These are phyloP conservation scores for Apocrypta bakeri DNA, from an alignment of 1,140 invertebrate species.

Conservation along the genomic window DNA sequence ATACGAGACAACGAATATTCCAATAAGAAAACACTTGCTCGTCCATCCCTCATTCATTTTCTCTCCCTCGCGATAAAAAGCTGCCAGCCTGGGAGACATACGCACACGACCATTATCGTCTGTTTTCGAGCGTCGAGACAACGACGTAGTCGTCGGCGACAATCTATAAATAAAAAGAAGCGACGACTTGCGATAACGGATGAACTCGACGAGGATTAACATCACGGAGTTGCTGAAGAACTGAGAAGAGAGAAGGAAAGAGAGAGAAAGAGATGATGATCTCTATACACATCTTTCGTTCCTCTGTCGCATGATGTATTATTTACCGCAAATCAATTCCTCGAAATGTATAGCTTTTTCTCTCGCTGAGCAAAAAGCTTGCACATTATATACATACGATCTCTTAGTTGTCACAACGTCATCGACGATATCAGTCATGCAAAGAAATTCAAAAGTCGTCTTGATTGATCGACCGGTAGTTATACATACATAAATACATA, in stretches of 20 bases:
- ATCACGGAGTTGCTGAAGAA: background rate
- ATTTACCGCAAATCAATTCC: background rate
- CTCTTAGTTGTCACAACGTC: constrained; percentile 35
- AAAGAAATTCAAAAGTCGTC: constrained; percentile 34
- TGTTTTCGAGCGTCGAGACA: constrained; percentile 17
- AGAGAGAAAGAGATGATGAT: background rate
- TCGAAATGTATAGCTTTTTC: background rate
- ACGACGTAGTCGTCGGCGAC: background rate
- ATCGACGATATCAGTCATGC: constrained; percentile 44
- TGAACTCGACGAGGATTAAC: constrained; percentile 16
- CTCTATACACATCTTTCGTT: background rate
- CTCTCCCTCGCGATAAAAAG: background rate
- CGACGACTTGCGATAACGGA: background rate
- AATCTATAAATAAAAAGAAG: constrained; percentile 7
- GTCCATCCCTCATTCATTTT: background rate
- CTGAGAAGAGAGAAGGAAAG: background rate
- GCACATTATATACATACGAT: background rate
- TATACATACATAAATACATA: too few species aligned
- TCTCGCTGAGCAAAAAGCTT: background rate
- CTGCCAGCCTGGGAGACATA: background rate
- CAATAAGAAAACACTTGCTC: background rate
- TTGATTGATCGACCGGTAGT: constrained; percentile 35
- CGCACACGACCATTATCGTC: background rate
- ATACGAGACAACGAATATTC: background rate
- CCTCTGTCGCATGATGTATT: background rate